Conservation (phyloP, 2,888 invertebrate species). For the Callimorpha dominula region DNA sequence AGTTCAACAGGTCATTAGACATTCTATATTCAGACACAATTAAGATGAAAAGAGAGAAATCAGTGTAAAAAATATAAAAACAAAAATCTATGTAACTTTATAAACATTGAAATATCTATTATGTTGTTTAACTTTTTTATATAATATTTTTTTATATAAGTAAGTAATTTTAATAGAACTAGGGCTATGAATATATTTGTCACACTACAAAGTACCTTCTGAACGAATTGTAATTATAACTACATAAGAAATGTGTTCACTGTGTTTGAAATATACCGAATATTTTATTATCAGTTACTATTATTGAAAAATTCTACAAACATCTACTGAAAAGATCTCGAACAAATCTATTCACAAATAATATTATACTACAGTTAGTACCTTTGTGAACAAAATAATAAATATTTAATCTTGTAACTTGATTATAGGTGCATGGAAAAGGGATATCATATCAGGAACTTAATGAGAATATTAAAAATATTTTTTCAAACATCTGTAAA, state of each 20-base stretch:
- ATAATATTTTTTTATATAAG: no score
- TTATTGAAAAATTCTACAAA: neutral
- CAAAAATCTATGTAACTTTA: no score
- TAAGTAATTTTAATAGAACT: neutral
- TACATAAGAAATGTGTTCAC: neutral
- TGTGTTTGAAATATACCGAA: neutral
- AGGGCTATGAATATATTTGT: neutral
- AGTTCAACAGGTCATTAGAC: no score
- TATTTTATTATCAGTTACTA: neutral
- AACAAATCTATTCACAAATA: neutral
- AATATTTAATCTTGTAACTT: neutral
- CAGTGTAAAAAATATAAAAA: no score
- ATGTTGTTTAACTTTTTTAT: no score
- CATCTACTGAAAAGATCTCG: neutral
- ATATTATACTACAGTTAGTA: neutral
- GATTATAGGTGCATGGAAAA: neutral
- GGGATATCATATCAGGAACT: neutral
- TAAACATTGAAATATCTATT: no score
- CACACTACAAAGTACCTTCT: neutral
- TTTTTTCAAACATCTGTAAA: constrained; percentile 5
- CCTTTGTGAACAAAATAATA: neutral
- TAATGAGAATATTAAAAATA: no score
- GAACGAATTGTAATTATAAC: neutral
- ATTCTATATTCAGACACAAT: no score
- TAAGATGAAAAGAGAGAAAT: no score